Evolutionary conservation across 1,140 invertebrate species (phyloP), one percentile per base, ranked within the genome.

Genomic region (Caerostris darwini): DNA sequence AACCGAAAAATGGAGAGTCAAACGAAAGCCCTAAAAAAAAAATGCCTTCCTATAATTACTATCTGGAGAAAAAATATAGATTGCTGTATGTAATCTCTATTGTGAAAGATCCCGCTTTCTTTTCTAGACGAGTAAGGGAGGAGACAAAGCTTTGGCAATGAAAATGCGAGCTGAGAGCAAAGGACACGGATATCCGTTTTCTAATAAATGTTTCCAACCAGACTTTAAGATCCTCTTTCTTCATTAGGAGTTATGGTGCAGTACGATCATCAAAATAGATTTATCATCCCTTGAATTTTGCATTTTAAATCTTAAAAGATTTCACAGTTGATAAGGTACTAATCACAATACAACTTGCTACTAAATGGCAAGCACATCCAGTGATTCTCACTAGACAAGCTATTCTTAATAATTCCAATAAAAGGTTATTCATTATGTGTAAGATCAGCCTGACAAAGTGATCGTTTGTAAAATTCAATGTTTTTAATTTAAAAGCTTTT

Each of bases 41-140:
- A 77, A 50, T 77, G 50, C 71, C 34, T 77, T 71, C 69, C 34
- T 71, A 71, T 82, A 82, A 82, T 83, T 83, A 83, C 82, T 83
- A 83, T 0, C 82, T 14, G 5, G 10, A 34, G 50, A 50, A 34
- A 77, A 77, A 77, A 77, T 77, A 77, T 77, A 77, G 71, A 50
- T 34, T 10, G 50, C 71, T 50, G 34, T 77, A 12, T 50, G 10
- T 77, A 77, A 77, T 77, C 71, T 77, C n/a, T 53, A 77, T 77
- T 50, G 50, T 77, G 71, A 77, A 77, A 77, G 71, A 34, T 77
- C 71, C 71, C 71, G 71, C 71, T 77, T 77, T 50, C 34, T 50
- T n/a, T 67, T n/a, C 12, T 17, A n/a, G 2, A 4, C 12, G 14
- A 5, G 10, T 5, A 3, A n/a, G 61, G 61, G 61, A 67, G 19